These are phyloP conservation scores for Cosmia trapezina DNA, from an alignment of 2,888 invertebrate species.

Conservation along the genomic window DNA sequence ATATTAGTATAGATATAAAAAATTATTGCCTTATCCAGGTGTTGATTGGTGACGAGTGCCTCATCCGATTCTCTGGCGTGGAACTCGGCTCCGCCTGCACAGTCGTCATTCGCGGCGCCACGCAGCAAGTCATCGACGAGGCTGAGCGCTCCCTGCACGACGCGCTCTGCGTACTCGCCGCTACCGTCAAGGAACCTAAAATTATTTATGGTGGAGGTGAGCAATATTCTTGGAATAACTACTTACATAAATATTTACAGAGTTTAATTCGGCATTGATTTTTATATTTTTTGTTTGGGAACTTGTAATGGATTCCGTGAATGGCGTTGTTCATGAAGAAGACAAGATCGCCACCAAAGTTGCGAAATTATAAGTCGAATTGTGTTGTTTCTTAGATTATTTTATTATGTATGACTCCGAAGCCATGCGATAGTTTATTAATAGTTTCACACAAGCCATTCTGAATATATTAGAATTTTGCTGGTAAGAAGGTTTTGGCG, in stretches of 20 bases:
- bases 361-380: neutral
- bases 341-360: neutral
- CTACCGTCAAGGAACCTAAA: slow-evolving; percentile 98
- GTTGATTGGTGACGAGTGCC: slow-evolving; percentile 99
- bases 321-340: neutral
- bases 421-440: neutral
- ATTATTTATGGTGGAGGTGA: slow-evolving; percentile 97
- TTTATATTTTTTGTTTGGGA: neutral
- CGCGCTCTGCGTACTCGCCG: slow-evolving; percentile 98
- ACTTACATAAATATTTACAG: too few species aligned
- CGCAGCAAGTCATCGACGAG: slow-evolving; percentile 98
- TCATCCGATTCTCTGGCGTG: slow-evolving; percentile 98
- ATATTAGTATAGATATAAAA: neutral
- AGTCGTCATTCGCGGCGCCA: slow-evolving; percentile 98
- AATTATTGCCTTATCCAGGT: slow-evolving; percentile 83
- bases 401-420: neutral
- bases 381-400: neutral
- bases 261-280: neutral
- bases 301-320: neutral
- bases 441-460: neutral
- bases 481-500: too few species aligned
- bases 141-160: slow-evolving; percentile 99
- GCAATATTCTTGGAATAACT: slow-evolving; percentile 41
- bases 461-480: neutral
- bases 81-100: slow-evolving; percentile 99